Evolutionary conservation across 2,113 vertebrate species (phyloP).

Genomic region (Philantomba maxwellii): DNA sequence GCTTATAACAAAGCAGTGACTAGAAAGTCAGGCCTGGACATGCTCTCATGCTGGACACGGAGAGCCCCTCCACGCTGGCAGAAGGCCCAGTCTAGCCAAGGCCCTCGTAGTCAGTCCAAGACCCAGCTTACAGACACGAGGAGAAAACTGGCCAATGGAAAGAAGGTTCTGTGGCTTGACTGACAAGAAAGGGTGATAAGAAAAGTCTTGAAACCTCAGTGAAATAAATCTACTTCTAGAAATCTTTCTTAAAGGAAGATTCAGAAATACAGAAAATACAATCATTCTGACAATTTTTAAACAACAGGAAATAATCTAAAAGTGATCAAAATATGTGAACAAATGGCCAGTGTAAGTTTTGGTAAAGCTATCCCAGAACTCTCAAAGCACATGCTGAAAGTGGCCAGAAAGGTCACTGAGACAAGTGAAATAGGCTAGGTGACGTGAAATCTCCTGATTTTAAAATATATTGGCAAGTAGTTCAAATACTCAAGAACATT

Average conservation of each 20-base stretch:
- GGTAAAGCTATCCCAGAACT: background rate
- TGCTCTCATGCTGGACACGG: background rate
- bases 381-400: background rate
- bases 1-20: background rate
- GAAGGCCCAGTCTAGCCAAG: background rate
- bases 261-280: background rate
- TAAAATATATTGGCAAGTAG: conserved; percentile 2
- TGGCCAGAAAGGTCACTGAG: background rate
- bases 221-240: conserved; percentile 3
- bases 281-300: background rate
- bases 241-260: background rate
- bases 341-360: background rate
- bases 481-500: background rate
- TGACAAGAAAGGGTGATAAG: background rate
- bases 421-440: background rate
- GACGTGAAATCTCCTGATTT: background rate
- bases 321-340: background rate
- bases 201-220: background rate
- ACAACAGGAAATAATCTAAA: background rate
- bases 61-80: background rate
- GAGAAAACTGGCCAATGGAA: background rate
- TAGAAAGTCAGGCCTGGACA: background rate
- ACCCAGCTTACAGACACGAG: background rate
- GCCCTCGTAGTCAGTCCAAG: background rate
- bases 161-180: background rate